These are phyloP conservation scores for Pipra filicauda DNA, from an alignment of 2,113 vertebrate genomes.

Conservation along the genomic window DNA sequence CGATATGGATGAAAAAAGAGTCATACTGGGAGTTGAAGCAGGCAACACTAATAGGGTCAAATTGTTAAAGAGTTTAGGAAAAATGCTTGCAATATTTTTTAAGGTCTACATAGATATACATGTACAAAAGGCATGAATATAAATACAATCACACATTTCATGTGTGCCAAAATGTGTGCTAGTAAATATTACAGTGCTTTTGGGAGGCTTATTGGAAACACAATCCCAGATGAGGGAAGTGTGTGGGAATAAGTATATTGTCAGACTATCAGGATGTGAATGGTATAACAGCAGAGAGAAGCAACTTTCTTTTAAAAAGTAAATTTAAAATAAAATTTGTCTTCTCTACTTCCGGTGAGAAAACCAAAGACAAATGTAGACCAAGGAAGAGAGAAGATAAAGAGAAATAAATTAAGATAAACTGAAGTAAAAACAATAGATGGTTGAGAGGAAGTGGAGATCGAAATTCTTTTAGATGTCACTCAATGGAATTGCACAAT, in stretches of 20 bases:
- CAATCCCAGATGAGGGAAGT: neutral
- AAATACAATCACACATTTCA: neutral
- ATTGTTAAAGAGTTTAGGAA: neutral
- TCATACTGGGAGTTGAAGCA: neutral
- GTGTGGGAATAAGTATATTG: neutral
- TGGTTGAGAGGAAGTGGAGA: neutral
- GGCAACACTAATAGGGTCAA: neutral
- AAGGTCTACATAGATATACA: neutral
- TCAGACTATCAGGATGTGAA: neutral
- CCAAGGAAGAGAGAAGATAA: neutral
- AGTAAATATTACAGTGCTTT: slow-evolving; percentile 49
- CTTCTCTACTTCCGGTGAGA: neutral
- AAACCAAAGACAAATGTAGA: neutral
- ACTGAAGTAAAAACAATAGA: neutral
- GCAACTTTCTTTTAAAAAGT: neutral
- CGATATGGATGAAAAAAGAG: neutral
- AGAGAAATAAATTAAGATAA: neutral
- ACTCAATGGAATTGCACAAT: neutral
- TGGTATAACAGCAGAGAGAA: neutral
- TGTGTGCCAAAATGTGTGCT: neutral
- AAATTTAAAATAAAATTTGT: neutral
- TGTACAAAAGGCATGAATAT: slow-evolving; percentile 1
- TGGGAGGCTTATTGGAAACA: slow-evolving; percentile 26
- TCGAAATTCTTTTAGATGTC: neutral
- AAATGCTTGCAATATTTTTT: neutral